Base-by-base conservation (phyloP, 2,113 vertebrate genomes). In the Prietella phreatophila region DNA sequence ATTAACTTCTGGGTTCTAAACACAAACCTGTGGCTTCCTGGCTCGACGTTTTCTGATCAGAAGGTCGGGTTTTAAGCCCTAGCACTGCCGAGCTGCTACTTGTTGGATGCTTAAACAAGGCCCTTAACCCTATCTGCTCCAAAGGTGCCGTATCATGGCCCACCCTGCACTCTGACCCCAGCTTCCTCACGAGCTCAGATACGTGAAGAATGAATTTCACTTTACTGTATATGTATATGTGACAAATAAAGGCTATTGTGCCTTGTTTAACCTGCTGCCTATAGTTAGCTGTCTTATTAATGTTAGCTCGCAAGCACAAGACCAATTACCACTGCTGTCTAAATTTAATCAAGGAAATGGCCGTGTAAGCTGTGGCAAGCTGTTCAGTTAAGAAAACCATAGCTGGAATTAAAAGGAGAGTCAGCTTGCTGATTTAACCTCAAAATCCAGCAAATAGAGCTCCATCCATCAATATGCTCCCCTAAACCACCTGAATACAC, bases 181-280 rank as follows among this genome's bases (percentile, higher is more conserved):
- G 76, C 76, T 55, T 17, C 25, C 1, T 78, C 27, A 55, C 47
- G 55, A 30, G 76, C 50, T 79, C n/a, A 1, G 50, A 79, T 55
- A 50, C 10, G 47, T 50, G 47, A 79, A 1, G 47, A n/a, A 53
- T 55, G 25, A 79, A 80, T 53, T 80, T 80, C n/a, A 56, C 17
- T 30, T 6, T 55, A 79, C 27, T 79, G 76, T 79, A 53, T n/a
- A 79, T 53, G 25, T n/a, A 55, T 55, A 81, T 33, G 27, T 30
- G 17, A 33, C 53, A 81, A 79, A 33, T 81, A 58, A 58, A 81
- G 53, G 5, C 47, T 53, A 36, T 82, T 39, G 55, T 39, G 78
- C 78, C 78, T 80, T 33, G n/a, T 53, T 80, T 80, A 56, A 60
- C 20, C 55, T 81, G 79, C n/a, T 81, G 15, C 30, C 79, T 60